These are phyloP conservation scores for Muraenolepis orangiensis DNA, from an alignment of 2,797 vertebrate species.

Conservation along the genomic window DNA sequence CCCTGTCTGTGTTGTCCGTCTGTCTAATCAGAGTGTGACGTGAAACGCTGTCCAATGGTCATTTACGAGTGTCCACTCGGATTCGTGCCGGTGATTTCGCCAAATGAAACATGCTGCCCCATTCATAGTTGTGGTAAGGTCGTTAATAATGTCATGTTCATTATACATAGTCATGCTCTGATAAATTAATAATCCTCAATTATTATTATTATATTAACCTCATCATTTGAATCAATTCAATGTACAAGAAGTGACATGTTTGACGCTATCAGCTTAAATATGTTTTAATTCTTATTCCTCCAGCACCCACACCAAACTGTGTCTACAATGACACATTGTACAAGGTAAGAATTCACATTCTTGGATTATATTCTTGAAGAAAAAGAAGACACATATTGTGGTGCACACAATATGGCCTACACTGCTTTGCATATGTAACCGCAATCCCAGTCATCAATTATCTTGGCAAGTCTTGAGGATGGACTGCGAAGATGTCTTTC, in stretches of 20 bases:
- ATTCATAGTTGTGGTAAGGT: conserved; percentile 65
- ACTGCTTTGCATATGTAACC: background rate
- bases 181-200: background rate
- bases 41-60: conserved; percentile 37
- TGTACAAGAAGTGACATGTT: background rate
- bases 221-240: background rate
- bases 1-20: background rate
- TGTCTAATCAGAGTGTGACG: conserved; percentile 61
- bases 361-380: background rate
- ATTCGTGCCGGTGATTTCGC: conserved; percentile 35
- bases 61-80: conserved; percentile 49
- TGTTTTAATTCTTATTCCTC: conserved; percentile 6
- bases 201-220: background rate
- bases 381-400: background rate
- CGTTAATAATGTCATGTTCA: background rate
- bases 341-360: conserved; percentile 60
- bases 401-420: background rate
- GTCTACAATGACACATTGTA: conserved; percentile 67
- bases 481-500: background rate
- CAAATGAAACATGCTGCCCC: conserved; percentile 66
- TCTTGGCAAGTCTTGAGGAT: background rate
- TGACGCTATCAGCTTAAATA: background rate
- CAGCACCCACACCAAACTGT: conserved; percentile 69
- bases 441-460: background rate
- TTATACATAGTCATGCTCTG: background rate